Evolutionary conservation across 2,888 invertebrate species (phyloP), one percentile per base, ranked within the genome.

Genomic region (Cephus nigrinus): DNA sequence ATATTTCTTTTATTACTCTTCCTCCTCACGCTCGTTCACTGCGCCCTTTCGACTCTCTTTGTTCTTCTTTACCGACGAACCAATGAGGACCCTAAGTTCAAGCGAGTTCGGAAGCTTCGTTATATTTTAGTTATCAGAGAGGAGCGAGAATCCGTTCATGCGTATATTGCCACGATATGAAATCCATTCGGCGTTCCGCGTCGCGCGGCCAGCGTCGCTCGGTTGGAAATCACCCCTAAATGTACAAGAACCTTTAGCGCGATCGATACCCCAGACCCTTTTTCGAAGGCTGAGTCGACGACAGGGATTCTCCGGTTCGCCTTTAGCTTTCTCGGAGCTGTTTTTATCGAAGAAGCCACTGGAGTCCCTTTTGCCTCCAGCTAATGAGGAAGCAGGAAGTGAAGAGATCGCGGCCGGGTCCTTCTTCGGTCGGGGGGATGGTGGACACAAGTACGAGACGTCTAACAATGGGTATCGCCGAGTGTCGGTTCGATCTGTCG

Each of bases 191-290:
- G 3, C 30, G 71, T 15, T 55, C 23, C 12, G 12, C 36, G 36
- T 40, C 4, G 12, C 40, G 40, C 40, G 40, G 9, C 40, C 40
- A 55, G 40, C 40, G 40, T 55, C 40, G 40, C 40, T 23, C 40
- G 5, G 40, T 23, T 55, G 31, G 30, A 33, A 71, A 71, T 71
- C 71, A 71, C 30, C 71, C 71, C 71, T 71, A 71, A 71, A 30
- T 15, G 71, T 33, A 30, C 3, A 33, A 31, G 32, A 33, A 31
- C 32, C 71, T 71, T 30, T 33, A 33, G 9, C 15, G 71, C 71
- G 71, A 71, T 71, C 71, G 71, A 71, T 71, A 71, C 5, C 71
- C 31, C 71, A 33, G 71, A 31, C 71, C 71, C 71, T 33, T 71
- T 71, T 71, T 71, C 71, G 71, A 55, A 23, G 40, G 23, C 40